Evolutionary conservation across 2,888 invertebrate genomes (phyloP).

Genomic region (Abscondita cerata): DNA sequence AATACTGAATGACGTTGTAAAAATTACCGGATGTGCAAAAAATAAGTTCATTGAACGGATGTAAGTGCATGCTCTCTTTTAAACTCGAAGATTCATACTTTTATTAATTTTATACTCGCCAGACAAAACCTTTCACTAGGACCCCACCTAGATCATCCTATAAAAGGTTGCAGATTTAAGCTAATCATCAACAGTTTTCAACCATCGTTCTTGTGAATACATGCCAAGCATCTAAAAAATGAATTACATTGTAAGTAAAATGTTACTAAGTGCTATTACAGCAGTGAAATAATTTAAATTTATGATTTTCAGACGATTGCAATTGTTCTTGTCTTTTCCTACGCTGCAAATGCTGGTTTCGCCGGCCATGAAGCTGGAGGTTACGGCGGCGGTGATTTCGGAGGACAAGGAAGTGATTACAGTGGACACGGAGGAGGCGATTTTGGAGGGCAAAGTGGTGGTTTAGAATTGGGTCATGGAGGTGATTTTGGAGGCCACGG

Average conservation of each 20-base stretch:
- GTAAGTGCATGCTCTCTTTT: constrained; percentile 10
- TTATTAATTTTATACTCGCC: constrained; percentile 28
- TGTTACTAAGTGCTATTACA: constrained; percentile 4
- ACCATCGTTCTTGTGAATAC: constrained; percentile 37
- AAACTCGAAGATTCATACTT: constrained; percentile 25
- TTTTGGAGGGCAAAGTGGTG: constrained; percentile 41
- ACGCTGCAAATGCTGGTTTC: constrained; percentile 42
- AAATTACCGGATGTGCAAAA: no score
- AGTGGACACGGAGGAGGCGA: constrained; percentile 51
- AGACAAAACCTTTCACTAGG: constrained; percentile 37
- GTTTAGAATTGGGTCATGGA: constrained; percentile 52
- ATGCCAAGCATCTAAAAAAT: constrained; percentile 37
- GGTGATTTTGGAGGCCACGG: constrained; percentile 55
- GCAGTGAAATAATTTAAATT: neutral
- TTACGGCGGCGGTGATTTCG: constrained; percentile 39
- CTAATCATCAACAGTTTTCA: constrained; percentile 41
- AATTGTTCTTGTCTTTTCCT: constrained; percentile 43
- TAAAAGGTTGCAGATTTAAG: constrained; percentile 39
- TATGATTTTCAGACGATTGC: constrained; percentile 38
- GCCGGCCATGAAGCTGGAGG: constrained; percentile 36
- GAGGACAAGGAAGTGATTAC: constrained; percentile 58
- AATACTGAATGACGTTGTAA: no score
- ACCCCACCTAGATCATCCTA: constrained; percentile 42
- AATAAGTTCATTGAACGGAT: constrained; percentile 22
- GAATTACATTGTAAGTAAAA: constrained; percentile 44